phyloP scores from a whole-genome alignment of 2,113 vertebrate species.

The Elephantulus edwardii region DNA sequence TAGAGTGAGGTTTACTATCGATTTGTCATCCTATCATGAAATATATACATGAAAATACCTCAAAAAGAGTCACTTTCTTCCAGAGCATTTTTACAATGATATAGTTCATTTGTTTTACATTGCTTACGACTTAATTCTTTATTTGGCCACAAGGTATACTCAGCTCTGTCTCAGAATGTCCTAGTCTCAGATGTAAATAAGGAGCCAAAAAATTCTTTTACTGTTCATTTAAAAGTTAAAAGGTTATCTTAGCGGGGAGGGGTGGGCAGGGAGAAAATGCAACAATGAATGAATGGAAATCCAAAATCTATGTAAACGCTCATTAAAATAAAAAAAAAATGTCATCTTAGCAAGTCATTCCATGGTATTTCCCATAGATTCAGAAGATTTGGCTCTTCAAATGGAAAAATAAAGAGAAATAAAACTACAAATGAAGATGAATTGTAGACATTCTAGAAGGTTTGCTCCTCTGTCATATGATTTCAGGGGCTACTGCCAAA shows the following conservation, averaged over 20 bases:
- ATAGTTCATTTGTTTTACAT: not conserved
- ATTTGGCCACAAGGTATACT: not conserved
- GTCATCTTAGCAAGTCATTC: constrained; percentile 61
- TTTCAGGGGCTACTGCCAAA: not conserved
- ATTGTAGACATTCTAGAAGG: constrained; percentile 20
- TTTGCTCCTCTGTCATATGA: not conserved
- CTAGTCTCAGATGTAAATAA: constrained; percentile 37
- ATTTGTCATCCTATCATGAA: not conserved
- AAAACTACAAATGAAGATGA: constrained; percentile 8
- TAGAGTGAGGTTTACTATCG: not conserved
- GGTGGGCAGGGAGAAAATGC: too few relatives aligned
- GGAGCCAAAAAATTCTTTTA: constrained; percentile 71
- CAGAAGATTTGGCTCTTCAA: constrained; percentile 25
- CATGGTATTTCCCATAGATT: not conserved
- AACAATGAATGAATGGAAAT: too few relatives aligned
- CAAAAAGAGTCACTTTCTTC: not conserved
- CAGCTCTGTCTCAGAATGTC: not conserved
- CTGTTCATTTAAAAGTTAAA: constrained; percentile 68
- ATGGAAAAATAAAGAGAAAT: not conserved
- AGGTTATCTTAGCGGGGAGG: too few relatives aligned
- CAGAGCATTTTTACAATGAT: not conserved
- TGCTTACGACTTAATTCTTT: not conserved
- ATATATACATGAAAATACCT: not conserved
- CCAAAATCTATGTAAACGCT: too few relatives aligned
- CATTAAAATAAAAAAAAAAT: too few relatives aligned